Conservation (phyloP, 2,113 vertebrate species). For the Microcebus murinus region DNA sequence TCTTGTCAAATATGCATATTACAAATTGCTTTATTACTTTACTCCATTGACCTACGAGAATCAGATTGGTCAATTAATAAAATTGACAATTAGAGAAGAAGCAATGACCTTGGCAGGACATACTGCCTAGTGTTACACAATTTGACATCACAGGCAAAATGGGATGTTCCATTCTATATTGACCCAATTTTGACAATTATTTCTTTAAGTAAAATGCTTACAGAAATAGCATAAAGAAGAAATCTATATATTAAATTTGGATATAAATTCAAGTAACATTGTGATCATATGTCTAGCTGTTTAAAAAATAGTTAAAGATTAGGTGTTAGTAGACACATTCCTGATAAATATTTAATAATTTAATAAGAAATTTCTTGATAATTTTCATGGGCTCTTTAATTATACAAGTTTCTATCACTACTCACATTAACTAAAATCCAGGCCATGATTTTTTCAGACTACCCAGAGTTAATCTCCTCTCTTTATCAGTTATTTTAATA, state of each 20-base stretch:
- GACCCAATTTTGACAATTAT: background rate
- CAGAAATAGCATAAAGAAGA: background rate
- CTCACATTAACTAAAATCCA: background rate
- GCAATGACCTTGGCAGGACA: too few relatives aligned
- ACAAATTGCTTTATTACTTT: too few relatives aligned
- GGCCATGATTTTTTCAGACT: background rate
- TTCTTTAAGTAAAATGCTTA: background rate
- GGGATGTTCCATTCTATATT: background rate
- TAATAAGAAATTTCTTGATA: background rate
- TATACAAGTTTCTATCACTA: background rate
- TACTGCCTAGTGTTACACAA: too few relatives aligned
- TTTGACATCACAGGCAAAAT: too few relatives aligned
- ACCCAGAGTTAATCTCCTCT: background rate
- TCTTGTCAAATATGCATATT: too few relatives aligned
- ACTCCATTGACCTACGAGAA: too few relatives aligned
- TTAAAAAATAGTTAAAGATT: slow-evolving; percentile 14
- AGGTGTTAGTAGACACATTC: background rate
- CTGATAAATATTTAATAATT: background rate
- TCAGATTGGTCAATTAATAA: too few relatives aligned
- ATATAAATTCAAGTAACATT: background rate
- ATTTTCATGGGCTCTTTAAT: background rate
- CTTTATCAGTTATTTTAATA: background rate
- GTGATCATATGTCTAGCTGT: background rate
- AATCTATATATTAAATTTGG: background rate
- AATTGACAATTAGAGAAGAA: too few relatives aligned